Evolutionary conservation across 2,888 invertebrate genomes (phyloP), one percentile per base, ranked within the genome.

Genomic region (Belgica antarctica): DNA sequence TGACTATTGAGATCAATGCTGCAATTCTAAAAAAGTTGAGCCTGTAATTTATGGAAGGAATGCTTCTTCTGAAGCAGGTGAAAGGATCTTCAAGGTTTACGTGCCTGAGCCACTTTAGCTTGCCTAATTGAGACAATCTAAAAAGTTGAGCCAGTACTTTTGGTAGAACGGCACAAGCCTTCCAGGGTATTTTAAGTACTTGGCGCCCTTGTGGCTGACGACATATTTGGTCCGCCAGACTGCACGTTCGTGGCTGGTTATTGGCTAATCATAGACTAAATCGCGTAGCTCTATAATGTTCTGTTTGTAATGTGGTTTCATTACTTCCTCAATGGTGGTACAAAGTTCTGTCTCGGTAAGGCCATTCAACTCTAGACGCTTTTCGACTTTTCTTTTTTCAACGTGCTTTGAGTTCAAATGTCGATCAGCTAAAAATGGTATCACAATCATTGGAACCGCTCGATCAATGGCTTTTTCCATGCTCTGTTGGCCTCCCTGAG

Each of bases 361-460:
- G 0, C 75, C 73, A 22, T 77, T 74, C 12, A 78, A 74, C 17
- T 79, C 76, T 0, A 81, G 63, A 63, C 72, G 72, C 0, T 77
- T 15, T 1, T 81, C 81, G 59, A 80, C 76, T 12, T 76, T 76
- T 36, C 76, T 59, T 24, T 57, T 12, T 8, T 24, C 62, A 47
- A 69, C 57, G 63, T 72, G 72, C 27, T 71, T 63, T 0, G 77
- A 77, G 72, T 81, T 80, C 17, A 74, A 76, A 74, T 76, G 77
- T 71, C 81, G 81, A 72, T 82, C 82, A 0, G 76, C 78, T 8
- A 79, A 73, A 74, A 70, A 70, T 10, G 70, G 70, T 19, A 70
- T 27, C 1, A 70, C 41, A 41, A 70, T 59, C 24, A 36, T 36
- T 28, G 70, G 70, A 36, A 70, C 15, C 24, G 61, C 12, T 70